These are phyloP conservation scores for Tetrapedia diversipes DNA, from an alignment of 2,888 invertebrate species.

Conservation along the genomic window DNA sequence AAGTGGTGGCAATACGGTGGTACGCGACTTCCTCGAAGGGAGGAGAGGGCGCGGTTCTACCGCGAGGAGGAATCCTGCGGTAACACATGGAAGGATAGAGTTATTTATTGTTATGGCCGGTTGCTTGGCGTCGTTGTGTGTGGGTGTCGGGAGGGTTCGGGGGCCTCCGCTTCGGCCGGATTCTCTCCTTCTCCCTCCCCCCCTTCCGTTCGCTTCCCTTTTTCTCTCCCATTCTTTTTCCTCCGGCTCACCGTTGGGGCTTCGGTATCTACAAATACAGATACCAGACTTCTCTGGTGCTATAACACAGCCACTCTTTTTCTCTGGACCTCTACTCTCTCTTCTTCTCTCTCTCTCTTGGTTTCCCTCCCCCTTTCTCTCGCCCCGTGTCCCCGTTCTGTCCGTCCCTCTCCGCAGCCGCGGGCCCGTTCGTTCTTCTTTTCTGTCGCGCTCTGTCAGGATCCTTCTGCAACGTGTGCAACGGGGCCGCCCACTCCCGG, in stretches of 20 bases:
- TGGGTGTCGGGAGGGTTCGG: conserved; percentile 76
- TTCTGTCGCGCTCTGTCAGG: conserved; percentile 65
- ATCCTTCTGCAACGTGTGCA: conserved; percentile 71
- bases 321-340: conserved; percentile 26
- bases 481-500: conserved; percentile 79
- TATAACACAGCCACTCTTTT: conserved; percentile 71
- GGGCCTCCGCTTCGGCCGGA: conserved; percentile 69
- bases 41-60: conserved; percentile 73
- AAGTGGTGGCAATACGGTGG: conserved; percentile 69
- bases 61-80: conserved; percentile 77
- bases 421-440: conserved; percentile 40
- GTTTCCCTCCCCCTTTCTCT: conserved; percentile 9
- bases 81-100: conserved; percentile 81
- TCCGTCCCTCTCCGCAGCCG: conserved; percentile 34
- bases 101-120: conserved; percentile 82
- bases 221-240: conserved; percentile 15
- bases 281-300: conserved; percentile 71
- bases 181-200: conserved; percentile 49
- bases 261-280: conserved; percentile 76
- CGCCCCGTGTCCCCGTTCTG: conserved; percentile 33
- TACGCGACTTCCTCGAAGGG: conserved; percentile 68
- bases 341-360: conserved; percentile 40
- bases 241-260: conserved; percentile 54
- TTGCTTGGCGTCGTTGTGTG: conserved; percentile 75
- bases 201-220: conserved; percentile 20